phyloP scores from a whole-genome alignment of 2,113 vertebrate genomes.

The Myotis lucifugus region DNA sequence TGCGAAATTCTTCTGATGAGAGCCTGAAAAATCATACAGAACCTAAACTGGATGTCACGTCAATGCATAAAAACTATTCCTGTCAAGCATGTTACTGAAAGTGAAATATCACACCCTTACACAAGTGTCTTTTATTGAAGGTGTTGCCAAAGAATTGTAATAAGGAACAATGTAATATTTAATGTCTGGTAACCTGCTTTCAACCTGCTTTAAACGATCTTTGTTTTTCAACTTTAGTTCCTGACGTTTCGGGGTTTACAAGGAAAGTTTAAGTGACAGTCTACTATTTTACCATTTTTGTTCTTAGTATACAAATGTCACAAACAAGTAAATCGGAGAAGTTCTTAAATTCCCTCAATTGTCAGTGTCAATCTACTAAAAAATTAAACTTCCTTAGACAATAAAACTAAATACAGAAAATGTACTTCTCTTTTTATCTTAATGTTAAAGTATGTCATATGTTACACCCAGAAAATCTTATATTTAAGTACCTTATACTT shows the following conservation, averaged over 20 bases:
- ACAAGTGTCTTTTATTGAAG: conserved; percentile 67
- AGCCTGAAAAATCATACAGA: conserved; percentile 39
- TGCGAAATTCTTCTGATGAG: conserved; percentile 42
- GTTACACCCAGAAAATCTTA: neutral
- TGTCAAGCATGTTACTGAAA: conserved; percentile 69
- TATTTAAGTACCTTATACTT: neutral
- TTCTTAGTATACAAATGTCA: neutral
- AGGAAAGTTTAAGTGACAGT: neutral
- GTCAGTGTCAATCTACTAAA: neutral
- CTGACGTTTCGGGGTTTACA: neutral
- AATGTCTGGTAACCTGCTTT: conserved; percentile 46
- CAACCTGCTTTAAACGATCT: conserved; percentile 60
- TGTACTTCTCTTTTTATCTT: neutral
- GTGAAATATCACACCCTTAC: conserved; percentile 63
- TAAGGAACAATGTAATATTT: conserved; percentile 49
- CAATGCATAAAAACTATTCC: neutral
- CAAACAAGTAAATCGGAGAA: neutral
- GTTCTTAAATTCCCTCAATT: neutral
- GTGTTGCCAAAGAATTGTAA: conserved; percentile 52
- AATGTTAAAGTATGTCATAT: neutral
- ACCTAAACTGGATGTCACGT: neutral
- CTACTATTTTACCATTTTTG: neutral
- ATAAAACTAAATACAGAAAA: neutral
- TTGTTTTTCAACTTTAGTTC: conserved; percentile 28
- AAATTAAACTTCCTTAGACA: neutral